Evolutionary conservation across 2,888 invertebrate genomes (phyloP).

Genomic region (Artemia sinica): DNA sequence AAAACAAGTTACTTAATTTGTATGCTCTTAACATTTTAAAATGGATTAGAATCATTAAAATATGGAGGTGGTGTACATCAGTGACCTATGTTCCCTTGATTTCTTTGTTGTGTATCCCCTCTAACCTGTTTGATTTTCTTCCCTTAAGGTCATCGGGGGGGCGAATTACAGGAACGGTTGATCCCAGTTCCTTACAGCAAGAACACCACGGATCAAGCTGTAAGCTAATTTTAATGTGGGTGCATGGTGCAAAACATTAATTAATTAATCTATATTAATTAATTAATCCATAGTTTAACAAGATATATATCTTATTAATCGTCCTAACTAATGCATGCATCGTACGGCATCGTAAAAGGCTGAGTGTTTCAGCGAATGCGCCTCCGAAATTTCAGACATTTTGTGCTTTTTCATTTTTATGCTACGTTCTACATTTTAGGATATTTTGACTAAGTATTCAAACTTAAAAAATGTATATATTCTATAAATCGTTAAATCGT

Average conservation of each 20-base stretch:
- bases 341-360: slow-evolving; percentile 15
- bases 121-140: slow-evolving; percentile 68
- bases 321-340: slow-evolving; percentile 14
- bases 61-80: too few species aligned
- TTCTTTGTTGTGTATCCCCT: slow-evolving; percentile 29
- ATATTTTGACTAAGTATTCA: too few species aligned
- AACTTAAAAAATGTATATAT: too few species aligned
- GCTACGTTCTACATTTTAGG: too few species aligned
- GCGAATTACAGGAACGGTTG: slow-evolving; percentile 98
- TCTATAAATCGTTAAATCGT: too few species aligned
- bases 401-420: slow-evolving; percentile 34
- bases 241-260: neutral
- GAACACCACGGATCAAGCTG: slow-evolving; percentile 99
- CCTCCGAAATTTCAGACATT: slow-evolving; percentile 34
- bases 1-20: too few species aligned
- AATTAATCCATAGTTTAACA: too few species aligned
- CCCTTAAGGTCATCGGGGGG: slow-evolving; percentile 99
- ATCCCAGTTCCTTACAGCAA: slow-evolving; percentile 99
- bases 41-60: too few species aligned
- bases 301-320: neutral
- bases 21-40: too few species aligned
- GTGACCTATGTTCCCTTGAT: too few species aligned
- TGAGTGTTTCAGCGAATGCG: slow-evolving; percentile 3
- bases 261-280: too few species aligned
- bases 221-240: slow-evolving; percentile 46